Evolutionary conservation across 2,113 vertebrate genomes (phyloP).

Genomic region (Ictalurus furcatus): DNA sequence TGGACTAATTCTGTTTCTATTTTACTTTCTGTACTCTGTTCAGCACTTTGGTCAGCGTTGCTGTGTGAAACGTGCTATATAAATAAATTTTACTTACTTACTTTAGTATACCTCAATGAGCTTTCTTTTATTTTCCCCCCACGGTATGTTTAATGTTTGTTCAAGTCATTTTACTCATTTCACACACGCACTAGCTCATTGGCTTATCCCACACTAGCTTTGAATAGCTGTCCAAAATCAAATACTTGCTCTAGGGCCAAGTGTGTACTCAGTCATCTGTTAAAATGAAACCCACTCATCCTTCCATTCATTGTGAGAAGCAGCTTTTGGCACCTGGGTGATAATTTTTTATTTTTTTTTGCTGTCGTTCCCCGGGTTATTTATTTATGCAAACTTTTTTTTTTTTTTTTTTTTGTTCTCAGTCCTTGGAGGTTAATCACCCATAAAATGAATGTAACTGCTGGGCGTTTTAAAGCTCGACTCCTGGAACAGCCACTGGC

Average conservation of each 20-base stretch:
- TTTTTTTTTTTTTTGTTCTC: slow-evolving; percentile 17
- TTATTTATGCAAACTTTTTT: slow-evolving; percentile 14
- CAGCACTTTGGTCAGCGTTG: too few species aligned
- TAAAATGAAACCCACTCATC: slow-evolving; percentile 22
- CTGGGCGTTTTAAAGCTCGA: slow-evolving; percentile 48
- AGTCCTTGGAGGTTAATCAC: slow-evolving; percentile 37
- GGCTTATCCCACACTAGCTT: neutral
- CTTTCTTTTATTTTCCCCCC: neutral
- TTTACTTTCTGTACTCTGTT: too few species aligned
- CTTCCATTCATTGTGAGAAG: slow-evolving; percentile 29
- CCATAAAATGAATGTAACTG: slow-evolving; percentile 50
- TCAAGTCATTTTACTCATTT: neutral
- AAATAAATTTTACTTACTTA: too few species aligned
- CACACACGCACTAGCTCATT: neutral
- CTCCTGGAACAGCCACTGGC: slow-evolving; percentile 37
- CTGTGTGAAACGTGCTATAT: too few species aligned
- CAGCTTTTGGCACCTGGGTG: slow-evolving; percentile 4
- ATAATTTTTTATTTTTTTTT: neutral
- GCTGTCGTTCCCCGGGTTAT: neutral
- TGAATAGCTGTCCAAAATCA: neutral
- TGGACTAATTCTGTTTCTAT: too few species aligned
- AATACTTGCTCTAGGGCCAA: slow-evolving; percentile 9
- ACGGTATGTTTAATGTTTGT: neutral
- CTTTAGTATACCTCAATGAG: too few species aligned
- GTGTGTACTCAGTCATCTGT: slow-evolving; percentile 9